phyloP scores from a whole-genome alignment of 2,888 invertebrate species.

The Aleiodes testaceus region DNA sequence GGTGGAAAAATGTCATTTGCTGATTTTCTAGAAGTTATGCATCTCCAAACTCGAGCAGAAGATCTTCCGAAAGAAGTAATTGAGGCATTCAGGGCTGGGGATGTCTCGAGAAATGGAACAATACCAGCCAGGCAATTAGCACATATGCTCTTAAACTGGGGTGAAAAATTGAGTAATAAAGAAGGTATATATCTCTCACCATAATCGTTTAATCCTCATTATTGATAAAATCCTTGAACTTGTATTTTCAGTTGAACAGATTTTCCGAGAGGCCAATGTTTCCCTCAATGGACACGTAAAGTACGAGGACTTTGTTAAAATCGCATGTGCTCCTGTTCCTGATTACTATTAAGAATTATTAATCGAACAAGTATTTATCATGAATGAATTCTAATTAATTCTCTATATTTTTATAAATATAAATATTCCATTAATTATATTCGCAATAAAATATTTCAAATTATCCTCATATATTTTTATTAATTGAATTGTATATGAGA shows the following conservation, averaged over 20 bases:
- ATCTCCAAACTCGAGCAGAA: constrained; percentile 89
- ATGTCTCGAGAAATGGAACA: constrained; percentile 81
- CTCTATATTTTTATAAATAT: too few species aligned
- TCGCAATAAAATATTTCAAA: too few species aligned
- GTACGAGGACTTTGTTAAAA: constrained; percentile 94
- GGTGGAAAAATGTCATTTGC: constrained; percentile 96
- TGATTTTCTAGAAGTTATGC: constrained; percentile 96
- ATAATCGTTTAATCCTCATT: neutral
- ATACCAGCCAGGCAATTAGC: constrained; percentile 89
- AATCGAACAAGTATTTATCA: too few species aligned
- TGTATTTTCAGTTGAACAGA: constrained; percentile 81
- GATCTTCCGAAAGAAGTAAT: constrained; percentile 89
- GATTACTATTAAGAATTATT: constrained; percentile 83
- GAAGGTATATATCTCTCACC: constrained; percentile 73
- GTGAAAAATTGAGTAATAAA: constrained; percentile 84
- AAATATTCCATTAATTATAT: too few species aligned
- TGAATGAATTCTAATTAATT: too few species aligned
- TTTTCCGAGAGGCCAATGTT: constrained; percentile 93
- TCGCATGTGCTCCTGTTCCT: constrained; percentile 93
- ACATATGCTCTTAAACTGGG: constrained; percentile 92
- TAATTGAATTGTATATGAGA: constrained; percentile 1
- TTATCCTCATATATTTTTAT: neutral
- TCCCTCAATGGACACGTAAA: constrained; percentile 84
- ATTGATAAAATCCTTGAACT: neutral
- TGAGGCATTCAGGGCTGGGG: constrained; percentile 92